phyloP scores from a whole-genome alignment of 2,888 invertebrate genomes.

The Teleogryllus oceanicus region DNA sequence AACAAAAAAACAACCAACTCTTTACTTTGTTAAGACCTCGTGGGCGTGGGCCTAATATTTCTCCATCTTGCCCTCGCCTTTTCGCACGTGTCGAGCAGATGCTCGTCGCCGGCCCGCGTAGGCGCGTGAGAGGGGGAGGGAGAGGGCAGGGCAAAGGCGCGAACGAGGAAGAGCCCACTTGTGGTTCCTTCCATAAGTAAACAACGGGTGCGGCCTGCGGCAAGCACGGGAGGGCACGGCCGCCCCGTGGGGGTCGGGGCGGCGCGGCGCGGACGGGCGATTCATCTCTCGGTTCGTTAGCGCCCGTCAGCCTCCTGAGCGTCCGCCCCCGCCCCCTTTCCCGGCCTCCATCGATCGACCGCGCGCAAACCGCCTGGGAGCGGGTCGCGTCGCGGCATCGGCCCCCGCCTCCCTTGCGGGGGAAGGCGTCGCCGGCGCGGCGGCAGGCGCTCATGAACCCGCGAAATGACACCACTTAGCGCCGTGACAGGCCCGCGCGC shows the following conservation, averaged over 20 bases:
- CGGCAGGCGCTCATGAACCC: too few relatives aligned
- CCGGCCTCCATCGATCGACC: background rate
- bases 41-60: too few relatives aligned
- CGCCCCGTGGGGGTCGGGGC: too few relatives aligned
- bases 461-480: too few relatives aligned
- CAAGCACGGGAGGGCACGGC: background rate
- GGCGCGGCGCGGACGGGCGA: background rate
- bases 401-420: too few relatives aligned
- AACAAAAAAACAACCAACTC: too few relatives aligned
- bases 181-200: background rate
- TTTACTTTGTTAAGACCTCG: too few relatives aligned
- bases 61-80: too few relatives aligned
- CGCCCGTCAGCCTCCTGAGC: background rate
- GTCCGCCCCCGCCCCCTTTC: background rate
- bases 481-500: too few relatives aligned
- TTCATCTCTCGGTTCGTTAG: constrained; percentile 6
- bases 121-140: background rate
- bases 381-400: background rate
- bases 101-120: background rate
- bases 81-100: background rate
- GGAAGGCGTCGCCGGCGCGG: too few relatives aligned
- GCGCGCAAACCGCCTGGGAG: background rate
- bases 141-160: background rate
- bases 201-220: background rate
- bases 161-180: constrained; percentile 4